phyloP scores from a whole-genome alignment of 2,113 vertebrate genomes.

The Speoplatyrhinus poulsoni region DNA sequence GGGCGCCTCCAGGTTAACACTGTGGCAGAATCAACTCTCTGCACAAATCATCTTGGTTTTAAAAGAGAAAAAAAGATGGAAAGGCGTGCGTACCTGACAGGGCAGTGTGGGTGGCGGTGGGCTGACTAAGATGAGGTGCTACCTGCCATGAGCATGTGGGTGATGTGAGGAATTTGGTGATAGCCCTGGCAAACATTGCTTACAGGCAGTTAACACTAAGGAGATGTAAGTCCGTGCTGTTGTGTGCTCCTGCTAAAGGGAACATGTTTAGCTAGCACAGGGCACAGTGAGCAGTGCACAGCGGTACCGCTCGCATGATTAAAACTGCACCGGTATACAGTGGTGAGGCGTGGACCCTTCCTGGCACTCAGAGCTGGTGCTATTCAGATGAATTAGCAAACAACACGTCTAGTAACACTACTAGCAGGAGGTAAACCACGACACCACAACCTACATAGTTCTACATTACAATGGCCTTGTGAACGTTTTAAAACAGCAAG shows the following conservation, averaged over 20 bases:
- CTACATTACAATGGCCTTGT: conserved; percentile 19
- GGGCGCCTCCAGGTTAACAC: conserved; percentile 14
- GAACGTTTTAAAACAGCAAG: too few relatives aligned
- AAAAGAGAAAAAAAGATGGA: conserved; percentile 24
- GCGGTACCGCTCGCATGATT: neutral
- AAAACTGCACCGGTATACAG: neutral
- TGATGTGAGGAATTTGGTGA: conserved; percentile 7
- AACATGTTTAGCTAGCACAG: conserved; percentile 5
- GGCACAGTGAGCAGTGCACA: neutral
- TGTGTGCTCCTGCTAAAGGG: neutral
- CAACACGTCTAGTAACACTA: too few relatives aligned
- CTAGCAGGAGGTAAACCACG: conserved; percentile 19
- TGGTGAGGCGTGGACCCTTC: conserved; percentile 6
- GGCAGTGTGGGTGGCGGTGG: conserved; percentile 23
- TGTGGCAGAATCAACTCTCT: conserved; percentile 32
- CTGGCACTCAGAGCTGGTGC: conserved; percentile 2
- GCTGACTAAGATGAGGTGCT: conserved; percentile 11
- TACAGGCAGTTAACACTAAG: neutral
- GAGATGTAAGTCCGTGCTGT: neutral
- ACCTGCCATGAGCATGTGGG: conserved; percentile 2
- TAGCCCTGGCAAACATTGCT: conserved; percentile 16
- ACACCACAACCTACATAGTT: conserved; percentile 20
- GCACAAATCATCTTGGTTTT: conserved; percentile 32
- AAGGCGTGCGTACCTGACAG: neutral
- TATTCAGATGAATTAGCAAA: conserved; percentile 4